These are phyloP conservation scores for Coptotermes formosanus DNA, from an alignment of 1,140 invertebrate species.

Conservation along the genomic window DNA sequence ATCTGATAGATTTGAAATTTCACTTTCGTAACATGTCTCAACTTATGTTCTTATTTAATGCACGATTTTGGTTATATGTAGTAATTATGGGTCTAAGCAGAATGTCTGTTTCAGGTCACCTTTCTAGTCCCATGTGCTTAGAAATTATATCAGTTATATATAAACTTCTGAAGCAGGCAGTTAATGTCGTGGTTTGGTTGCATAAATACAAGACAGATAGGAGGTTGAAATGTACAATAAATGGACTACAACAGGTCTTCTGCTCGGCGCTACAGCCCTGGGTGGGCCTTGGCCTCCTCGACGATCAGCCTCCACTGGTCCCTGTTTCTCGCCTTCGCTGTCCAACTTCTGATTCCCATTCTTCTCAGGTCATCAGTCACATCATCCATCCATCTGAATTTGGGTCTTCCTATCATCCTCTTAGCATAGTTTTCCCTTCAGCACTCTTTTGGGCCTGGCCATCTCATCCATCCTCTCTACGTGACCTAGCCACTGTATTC, in stretches of 20 bases:
- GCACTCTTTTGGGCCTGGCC: no score
- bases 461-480: no score
- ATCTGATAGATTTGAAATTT: neutral
- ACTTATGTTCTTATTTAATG: neutral
- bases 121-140: conserved; percentile 21
- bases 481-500: no score
- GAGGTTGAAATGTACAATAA: conserved; percentile 6
- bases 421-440: no score
- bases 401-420: no score
- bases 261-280: neutral
- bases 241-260: neutral
- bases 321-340: no score
- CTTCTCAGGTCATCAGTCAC: no score
- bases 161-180: neutral
- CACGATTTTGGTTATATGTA: neutral
- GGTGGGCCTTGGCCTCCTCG: no score
- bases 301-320: no score
- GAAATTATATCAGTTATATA: neutral
- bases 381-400: no score
- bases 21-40: neutral
- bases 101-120: conserved; percentile 2
- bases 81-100: neutral
- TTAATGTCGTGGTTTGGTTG: neutral
- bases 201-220: conserved; percentile 1
- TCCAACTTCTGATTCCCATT: no score